These are phyloP conservation scores for Andrena flavipes DNA, from an alignment of 2,888 invertebrate genomes.

Conservation along the genomic window DNA sequence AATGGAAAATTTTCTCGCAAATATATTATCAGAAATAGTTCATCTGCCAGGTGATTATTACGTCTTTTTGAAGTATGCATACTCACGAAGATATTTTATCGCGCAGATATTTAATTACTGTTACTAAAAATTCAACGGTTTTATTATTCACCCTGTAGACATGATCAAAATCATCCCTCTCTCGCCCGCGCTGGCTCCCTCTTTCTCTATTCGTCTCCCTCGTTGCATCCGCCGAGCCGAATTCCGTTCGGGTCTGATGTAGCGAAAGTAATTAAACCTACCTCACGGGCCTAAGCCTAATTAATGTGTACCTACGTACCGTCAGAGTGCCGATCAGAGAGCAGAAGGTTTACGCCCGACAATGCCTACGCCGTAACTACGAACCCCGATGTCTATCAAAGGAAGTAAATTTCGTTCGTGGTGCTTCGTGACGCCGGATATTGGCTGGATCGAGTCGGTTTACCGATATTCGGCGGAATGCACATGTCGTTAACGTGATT, in stretches of 20 bases:
- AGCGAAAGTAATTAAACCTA: constrained; percentile 84
- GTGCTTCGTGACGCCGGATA: constrained; percentile 44
- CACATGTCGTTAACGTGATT: constrained; percentile 52
- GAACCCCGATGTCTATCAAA: constrained; percentile 69
- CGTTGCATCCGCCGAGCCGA: constrained; percentile 55
- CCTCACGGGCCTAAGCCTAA: constrained; percentile 81
- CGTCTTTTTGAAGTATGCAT: too few relatives aligned
- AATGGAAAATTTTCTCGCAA: too few relatives aligned
- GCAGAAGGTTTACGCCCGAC: constrained; percentile 72
- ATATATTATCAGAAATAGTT: too few relatives aligned
- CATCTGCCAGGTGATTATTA: too few relatives aligned
- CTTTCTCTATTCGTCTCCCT: constrained; percentile 48
- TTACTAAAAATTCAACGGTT: background rate
- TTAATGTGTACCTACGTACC: constrained; percentile 82
- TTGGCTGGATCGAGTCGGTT: constrained; percentile 44
- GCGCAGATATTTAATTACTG: background rate
- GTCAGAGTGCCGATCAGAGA: constrained; percentile 70
- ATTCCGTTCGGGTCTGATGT: constrained; percentile 78
- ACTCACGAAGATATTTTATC: too few relatives aligned
- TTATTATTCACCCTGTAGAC: background rate
- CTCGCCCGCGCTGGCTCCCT: constrained; percentile 36
- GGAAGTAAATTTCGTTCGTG: constrained; percentile 72
- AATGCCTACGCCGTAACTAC: constrained; percentile 69
- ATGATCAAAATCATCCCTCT: constrained; percentile 21
- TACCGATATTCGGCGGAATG: constrained; percentile 46